A percentile compares a stretch with the other conserved stretches of the same genome.
phyloP scores from a whole-genome alignment of 1,140 invertebrate species.

The Philopotamus ludificatus region DNA sequence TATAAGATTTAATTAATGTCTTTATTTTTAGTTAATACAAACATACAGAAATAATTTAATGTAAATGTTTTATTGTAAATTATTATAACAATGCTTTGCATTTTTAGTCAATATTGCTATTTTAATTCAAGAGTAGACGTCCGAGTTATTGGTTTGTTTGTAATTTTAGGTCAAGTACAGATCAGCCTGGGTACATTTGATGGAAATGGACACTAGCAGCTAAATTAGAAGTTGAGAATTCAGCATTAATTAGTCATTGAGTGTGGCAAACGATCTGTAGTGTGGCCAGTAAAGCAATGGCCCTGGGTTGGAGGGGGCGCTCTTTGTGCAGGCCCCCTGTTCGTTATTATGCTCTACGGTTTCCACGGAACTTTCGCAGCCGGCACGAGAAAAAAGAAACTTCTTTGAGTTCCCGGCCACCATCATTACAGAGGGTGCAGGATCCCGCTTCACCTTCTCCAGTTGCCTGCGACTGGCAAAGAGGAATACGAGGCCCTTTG shows the following conservation, averaged over 20 bases:
- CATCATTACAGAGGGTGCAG: constrained; percentile 1
- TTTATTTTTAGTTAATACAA: too few species aligned
- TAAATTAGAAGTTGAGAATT: too few species aligned
- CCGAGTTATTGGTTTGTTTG: not conserved
- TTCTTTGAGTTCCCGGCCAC: constrained; percentile 4
- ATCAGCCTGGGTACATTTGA: too few species aligned
- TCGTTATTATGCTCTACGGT: constrained; percentile 3
- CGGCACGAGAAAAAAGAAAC: constrained; percentile 1
- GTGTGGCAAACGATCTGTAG: not conserved
- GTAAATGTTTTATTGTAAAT: too few species aligned
- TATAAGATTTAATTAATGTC: too few species aligned
- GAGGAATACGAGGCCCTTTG: constrained; percentile 6
- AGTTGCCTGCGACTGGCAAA: constrained; percentile 1
- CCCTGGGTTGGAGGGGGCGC: not conserved
- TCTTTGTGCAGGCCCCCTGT: constrained; percentile 2
- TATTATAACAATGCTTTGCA: too few species aligned
- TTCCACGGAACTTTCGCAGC: not conserved
- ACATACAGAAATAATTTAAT: too few species aligned
- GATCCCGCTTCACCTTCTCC: not conserved
- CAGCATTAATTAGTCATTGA: not conserved
- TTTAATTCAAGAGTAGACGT: too few species aligned
- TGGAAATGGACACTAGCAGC: too few species aligned
- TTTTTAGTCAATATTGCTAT: too few species aligned
- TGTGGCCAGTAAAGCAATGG: not conserved
- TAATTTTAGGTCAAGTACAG: not conserved